Evolutionary conservation across 2,888 invertebrate species (phyloP).

Genomic region (Nemurella pictetii): DNA sequence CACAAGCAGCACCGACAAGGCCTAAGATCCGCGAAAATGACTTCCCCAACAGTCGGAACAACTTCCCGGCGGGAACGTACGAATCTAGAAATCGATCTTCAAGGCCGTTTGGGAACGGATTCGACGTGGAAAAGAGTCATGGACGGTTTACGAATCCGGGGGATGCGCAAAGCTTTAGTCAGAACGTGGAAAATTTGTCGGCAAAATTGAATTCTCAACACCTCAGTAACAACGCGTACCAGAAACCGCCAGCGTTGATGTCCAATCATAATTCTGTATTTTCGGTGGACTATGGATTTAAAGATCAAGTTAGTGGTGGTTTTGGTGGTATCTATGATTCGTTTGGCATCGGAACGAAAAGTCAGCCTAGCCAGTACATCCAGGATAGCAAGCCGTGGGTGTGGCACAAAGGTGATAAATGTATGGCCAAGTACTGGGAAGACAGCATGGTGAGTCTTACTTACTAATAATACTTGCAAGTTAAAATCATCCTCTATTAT

Average conservation of each 20-base stretch:
- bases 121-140: neutral
- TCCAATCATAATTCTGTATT: slow-evolving; percentile 14
- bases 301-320: neutral
- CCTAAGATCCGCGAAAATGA: neutral
- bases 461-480: neutral
- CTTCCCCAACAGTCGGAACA: slow-evolving; percentile 1
- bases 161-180: neutral
- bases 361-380: slow-evolving; percentile 36
- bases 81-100: slow-evolving; percentile 9
- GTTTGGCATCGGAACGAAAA: neutral
- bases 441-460: slow-evolving; percentile 71
- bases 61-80: neutral
- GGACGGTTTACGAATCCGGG: neutral
- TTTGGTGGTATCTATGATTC: slow-evolving; percentile 31
- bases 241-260: neutral
- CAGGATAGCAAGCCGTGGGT: slow-evolving; percentile 49
- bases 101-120: neutral
- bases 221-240: neutral
- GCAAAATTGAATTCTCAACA: neutral
- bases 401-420: slow-evolving; percentile 81
- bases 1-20: slow-evolving; percentile 18
- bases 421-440: slow-evolving; percentile 92
- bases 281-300: slow-evolving; percentile 21
- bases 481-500: neutral
- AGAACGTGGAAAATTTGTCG: neutral